These are phyloP conservation scores for Vombatus ursinus DNA, from an alignment of 2,113 vertebrate species.

Conservation along the genomic window DNA sequence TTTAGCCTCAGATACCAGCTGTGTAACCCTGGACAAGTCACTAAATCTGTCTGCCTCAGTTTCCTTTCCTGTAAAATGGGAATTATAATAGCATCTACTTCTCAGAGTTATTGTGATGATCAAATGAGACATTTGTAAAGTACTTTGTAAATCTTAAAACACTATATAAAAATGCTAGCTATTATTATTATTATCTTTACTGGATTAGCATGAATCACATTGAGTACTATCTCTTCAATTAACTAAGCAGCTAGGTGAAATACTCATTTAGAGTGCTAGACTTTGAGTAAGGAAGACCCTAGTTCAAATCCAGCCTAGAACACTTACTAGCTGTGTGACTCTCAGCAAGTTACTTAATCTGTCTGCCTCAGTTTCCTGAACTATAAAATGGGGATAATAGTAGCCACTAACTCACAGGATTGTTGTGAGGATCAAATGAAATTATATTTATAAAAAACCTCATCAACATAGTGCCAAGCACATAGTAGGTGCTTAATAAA, in stretches of 20 bases:
- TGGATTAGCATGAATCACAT: not conserved
- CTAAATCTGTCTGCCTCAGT: not conserved
- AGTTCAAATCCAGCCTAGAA: not conserved
- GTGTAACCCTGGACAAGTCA: not conserved
- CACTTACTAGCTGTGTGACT: not conserved
- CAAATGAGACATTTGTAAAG: not conserved
- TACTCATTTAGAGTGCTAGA: not conserved
- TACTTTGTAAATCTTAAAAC: not conserved
- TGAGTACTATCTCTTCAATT: not conserved
- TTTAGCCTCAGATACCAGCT: not conserved
- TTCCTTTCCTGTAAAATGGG: not conserved
- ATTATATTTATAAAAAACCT: too few relatives aligned
- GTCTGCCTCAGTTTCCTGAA: not conserved
- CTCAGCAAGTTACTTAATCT: not conserved
- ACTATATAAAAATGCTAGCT: not conserved
- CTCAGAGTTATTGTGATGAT: not conserved
- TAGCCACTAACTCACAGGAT: not conserved
- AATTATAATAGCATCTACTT: not conserved
- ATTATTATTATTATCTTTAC: not conserved
- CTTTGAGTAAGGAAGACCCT: not conserved
- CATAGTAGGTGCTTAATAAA: not conserved
- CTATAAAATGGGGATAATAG: not conserved
- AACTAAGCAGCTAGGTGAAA: not conserved
- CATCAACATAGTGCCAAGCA: too few relatives aligned
- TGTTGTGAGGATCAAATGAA: not conserved